Percentiles rank a stretch among this genome's conserved stretches.
Evolutionary conservation across 1,140 invertebrate genomes (phyloP).

Genomic region (Hylyphantes graminicola): DNA sequence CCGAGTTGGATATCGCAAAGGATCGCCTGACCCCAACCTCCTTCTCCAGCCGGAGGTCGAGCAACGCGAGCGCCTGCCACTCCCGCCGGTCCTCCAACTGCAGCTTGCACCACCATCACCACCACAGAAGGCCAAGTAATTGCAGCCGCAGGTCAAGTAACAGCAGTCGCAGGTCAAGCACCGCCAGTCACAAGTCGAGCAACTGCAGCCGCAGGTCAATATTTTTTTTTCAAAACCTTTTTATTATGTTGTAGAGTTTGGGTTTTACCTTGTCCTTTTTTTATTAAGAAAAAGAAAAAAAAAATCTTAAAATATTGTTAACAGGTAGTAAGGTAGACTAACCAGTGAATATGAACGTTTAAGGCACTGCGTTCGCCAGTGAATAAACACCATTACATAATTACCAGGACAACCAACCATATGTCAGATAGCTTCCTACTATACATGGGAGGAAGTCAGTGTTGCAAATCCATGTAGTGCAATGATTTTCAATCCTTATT

Average conservation of each 20-base stretch:
- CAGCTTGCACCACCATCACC: slow-evolving; percentile 27
- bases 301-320: no score
- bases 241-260: not conserved
- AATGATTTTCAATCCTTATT: no score
- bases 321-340: no score
- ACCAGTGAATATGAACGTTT: no score
- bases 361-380: no score
- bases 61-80: slow-evolving; percentile 40
- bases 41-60: slow-evolving; percentile 41
- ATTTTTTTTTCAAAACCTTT: not conserved
- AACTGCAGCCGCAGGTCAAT: slow-evolving; percentile 28
- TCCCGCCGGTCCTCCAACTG: slow-evolving; percentile 43
- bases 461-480: no score
- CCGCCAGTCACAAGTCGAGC: slow-evolving; percentile 38
- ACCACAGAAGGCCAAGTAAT: slow-evolving; percentile 34
- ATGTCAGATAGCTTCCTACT: no score
- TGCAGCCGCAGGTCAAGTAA: slow-evolving; percentile 46
- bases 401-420: no score
- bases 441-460: no score
- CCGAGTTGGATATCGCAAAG: slow-evolving; percentile 41
- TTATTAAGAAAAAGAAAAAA: no score
- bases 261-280: no score
- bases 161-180: slow-evolving; percentile 40
- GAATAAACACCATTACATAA: no score
- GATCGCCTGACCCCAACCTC: slow-evolving; percentile 43